Conservation (phyloP, 2,888 invertebrate genomes). For the Caenorhabditis sulstoni region DNA sequence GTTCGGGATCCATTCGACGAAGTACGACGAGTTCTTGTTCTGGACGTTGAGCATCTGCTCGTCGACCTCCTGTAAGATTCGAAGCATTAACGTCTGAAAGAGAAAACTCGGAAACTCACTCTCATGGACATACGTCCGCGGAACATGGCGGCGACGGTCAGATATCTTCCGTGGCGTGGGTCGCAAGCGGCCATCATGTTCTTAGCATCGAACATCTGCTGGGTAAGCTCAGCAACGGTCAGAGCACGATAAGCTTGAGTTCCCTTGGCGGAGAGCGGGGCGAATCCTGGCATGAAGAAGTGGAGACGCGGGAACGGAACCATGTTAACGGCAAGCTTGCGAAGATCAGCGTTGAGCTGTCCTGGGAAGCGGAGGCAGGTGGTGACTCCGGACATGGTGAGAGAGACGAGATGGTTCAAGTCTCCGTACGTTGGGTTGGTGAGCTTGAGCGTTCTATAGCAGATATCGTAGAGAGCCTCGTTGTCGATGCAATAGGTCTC, state of each 20-base stretch:
- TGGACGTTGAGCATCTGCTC: constrained; percentile 95
- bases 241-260: constrained; percentile 84
- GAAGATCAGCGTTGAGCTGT: constrained; percentile 89
- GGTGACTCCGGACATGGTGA: constrained; percentile 83
- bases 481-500: constrained; percentile 83
- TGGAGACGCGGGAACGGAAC: constrained; percentile 91
- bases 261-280: constrained; percentile 90
- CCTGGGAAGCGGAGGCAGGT: constrained; percentile 89
- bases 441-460: constrained; percentile 83
- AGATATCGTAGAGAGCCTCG: constrained; percentile 83
- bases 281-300: constrained; percentile 86
- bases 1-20: constrained; percentile 92
- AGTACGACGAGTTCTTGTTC: constrained; percentile 92
- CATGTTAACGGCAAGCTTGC: constrained; percentile 89
- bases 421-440: constrained; percentile 88
- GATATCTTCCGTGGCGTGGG: constrained; percentile 83
- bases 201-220: constrained; percentile 85
- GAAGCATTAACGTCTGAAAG: not conserved
- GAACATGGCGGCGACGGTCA: constrained; percentile 85
- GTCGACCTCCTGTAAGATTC: constrained; percentile 84
- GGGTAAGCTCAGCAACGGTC: constrained; percentile 87
- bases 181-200: constrained; percentile 84
- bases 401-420: constrained; percentile 82
- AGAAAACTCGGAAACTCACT: constrained; percentile 37
- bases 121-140: constrained; percentile 84